Evolutionary conservation across 2,888 invertebrate species (phyloP).

Genomic region (Drosophila mimica): DNA sequence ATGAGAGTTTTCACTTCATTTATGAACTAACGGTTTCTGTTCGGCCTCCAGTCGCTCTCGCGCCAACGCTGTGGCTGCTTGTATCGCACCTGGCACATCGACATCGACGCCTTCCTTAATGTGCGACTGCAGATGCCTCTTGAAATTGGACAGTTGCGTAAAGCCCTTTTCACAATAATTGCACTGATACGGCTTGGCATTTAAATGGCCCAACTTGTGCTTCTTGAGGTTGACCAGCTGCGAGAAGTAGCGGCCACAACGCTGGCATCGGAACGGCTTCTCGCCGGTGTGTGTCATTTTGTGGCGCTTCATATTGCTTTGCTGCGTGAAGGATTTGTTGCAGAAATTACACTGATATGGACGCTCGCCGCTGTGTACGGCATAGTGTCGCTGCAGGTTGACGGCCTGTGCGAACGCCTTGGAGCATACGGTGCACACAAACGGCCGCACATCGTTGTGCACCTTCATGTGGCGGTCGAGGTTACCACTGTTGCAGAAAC

Average conservation of each 20-base stretch:
- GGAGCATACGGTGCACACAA: constrained; percentile 82
- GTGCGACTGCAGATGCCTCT: constrained; percentile 82
- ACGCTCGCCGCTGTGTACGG: constrained; percentile 84
- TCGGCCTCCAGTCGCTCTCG: constrained; percentile 81
- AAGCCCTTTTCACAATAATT: constrained; percentile 84
- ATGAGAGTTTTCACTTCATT: neutral
- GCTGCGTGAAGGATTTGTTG: constrained; percentile 84
- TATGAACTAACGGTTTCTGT: constrained; percentile 58
- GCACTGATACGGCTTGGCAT: constrained; percentile 83
- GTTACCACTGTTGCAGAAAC: constrained; percentile 84
- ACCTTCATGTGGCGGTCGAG: constrained; percentile 84
- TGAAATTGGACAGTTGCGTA: constrained; percentile 83
- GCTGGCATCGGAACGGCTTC: constrained; percentile 84
- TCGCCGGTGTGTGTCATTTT: constrained; percentile 85
- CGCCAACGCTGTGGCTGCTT: constrained; percentile 75
- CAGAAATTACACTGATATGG: constrained; percentile 84
- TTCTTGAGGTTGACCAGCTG: constrained; percentile 85
- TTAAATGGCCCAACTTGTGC: constrained; percentile 84
- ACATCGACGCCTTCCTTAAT: constrained; percentile 80
- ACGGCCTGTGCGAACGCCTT: constrained; percentile 84
- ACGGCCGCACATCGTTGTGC: constrained; percentile 84
- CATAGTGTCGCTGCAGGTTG: constrained; percentile 83
- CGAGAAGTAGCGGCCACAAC: constrained; percentile 84
- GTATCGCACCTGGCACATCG: constrained; percentile 75
- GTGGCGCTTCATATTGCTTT: constrained; percentile 84